These are phyloP conservation scores for Pollenia angustigena DNA, from an alignment of 2,888 invertebrate genomes.

Conservation along the genomic window DNA sequence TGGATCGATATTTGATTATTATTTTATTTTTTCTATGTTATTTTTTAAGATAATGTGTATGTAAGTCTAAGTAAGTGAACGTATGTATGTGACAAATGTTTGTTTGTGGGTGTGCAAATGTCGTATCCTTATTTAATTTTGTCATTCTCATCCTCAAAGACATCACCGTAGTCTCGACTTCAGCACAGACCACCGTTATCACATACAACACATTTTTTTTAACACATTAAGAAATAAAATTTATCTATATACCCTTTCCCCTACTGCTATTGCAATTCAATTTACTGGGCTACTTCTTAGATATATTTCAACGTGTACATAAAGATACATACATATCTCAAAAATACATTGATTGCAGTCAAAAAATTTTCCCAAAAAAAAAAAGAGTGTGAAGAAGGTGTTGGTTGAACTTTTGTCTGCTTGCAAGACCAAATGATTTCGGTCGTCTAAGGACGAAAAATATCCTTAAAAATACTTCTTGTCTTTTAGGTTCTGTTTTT, in stretches of 20 bases:
- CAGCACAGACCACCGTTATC: slow-evolving; percentile 4
- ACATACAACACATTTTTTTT: slow-evolving; percentile 48
- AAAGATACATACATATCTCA: background rate
- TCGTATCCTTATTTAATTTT: slow-evolving; percentile 61
- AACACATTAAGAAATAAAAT: slow-evolving; percentile 61
- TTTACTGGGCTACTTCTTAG: background rate
- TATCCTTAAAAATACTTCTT: slow-evolving; percentile 25
- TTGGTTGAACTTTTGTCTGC: slow-evolving; percentile 20
- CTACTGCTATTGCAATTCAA: background rate
- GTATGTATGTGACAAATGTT: slow-evolving; percentile 1
- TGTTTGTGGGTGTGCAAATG: slow-evolving; percentile 22
- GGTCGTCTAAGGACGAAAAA: slow-evolving; percentile 9
- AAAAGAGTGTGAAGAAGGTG: background rate
- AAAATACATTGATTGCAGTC: slow-evolving; percentile 1
- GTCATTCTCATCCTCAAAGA: slow-evolving; percentile 40
- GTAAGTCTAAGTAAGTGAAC: background rate
- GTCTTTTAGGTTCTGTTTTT: slow-evolving; percentile 13
- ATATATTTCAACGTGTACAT: too few species aligned
- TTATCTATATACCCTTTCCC: slow-evolving; percentile 16
- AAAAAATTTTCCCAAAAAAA: background rate
- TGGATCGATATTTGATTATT: slow-evolving; percentile 83
- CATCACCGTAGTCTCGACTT: background rate
- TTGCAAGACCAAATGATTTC: slow-evolving; percentile 11
- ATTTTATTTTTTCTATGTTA: slow-evolving; percentile 69
- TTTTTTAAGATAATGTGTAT: background rate